Evolutionary conservation across 2,797 vertebrate species (phyloP), one percentile per base, ranked within the genome.

Genomic region (Lateolabrax maculatus): DNA sequence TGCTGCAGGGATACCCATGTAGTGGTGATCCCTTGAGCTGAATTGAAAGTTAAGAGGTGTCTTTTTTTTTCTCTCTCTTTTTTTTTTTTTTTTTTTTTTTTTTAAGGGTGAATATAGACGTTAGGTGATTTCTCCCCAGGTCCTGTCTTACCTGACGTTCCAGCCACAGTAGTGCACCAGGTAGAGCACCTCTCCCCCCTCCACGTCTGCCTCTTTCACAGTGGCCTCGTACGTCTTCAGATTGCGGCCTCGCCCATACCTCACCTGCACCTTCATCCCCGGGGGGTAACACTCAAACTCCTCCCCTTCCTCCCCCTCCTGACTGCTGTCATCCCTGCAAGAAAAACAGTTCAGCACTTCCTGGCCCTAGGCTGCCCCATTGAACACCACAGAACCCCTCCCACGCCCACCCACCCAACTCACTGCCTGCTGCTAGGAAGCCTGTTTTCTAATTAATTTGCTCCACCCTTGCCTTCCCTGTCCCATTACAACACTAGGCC

Each of bases 151-250:
- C 96, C 96, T 96, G 94, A 96, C 72, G 90, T 96, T 96, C 96
- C 96, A 96, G 96, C 96, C 96, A 96, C 95, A 96, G 96, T 96
- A 96, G 95, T 96, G 96, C 94, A 96, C 96, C 95, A 96, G 95
- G 96, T 96, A 96, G 93, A 96, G 95, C 93, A 96, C 95, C 91
- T 96, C 95, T 94, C 96, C 96, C 94, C 95, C 95, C 94, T 96
- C 96, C 94, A 96, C 94, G 95, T 96, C 95, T 95, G 95, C 95
- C 93, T 96, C 94, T 95, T 95, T 96, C 93, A 96, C 95, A 94
- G 95, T 96, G 95, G 96, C 96, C 90, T 95, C 93, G 94, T 96
- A 96, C 93, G 95, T 96, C 96, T 96, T 96, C 95, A 94, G 95
- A 95, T 88, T 95, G 92, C 95, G 95, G 94, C 93, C 95, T 94